Evolutionary conservation across 2,888 invertebrate genomes (phyloP).

Genomic region (Andrena bicolor): DNA sequence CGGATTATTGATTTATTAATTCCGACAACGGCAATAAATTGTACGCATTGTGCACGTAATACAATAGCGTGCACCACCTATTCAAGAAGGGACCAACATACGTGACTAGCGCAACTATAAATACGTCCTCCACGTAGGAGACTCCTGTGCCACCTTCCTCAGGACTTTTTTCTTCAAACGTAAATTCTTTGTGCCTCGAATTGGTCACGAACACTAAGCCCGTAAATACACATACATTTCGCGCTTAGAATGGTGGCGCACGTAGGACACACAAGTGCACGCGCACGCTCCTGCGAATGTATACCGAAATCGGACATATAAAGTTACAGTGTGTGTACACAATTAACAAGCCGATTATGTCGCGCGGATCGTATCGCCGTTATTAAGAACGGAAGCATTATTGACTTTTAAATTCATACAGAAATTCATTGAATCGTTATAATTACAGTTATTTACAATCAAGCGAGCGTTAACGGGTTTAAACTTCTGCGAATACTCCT

Average conservation of each 20-base stretch:
- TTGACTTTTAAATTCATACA: too few relatives aligned
- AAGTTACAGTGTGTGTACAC: slow-evolving; percentile 3
- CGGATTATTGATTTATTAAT: slow-evolving; percentile 19
- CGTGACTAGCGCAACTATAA: slow-evolving; percentile 66
- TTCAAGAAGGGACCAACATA: slow-evolving; percentile 49
- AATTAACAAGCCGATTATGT: neutral
- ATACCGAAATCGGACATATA: slow-evolving; percentile 9
- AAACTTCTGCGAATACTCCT: too few relatives aligned
- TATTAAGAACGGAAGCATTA: neutral
- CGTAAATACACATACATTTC: neutral
- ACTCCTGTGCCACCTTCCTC: slow-evolving; percentile 32
- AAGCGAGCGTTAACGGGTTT: too few relatives aligned
- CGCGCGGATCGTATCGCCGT: neutral
- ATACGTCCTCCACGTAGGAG: slow-evolving; percentile 65
- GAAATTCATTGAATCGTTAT: too few relatives aligned
- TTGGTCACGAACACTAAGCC: neutral
- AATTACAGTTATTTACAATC: too few relatives aligned
- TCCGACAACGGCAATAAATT: neutral
- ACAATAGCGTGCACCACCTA: slow-evolving; percentile 32
- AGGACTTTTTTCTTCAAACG: slow-evolving; percentile 34
- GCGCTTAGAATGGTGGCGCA: neutral
- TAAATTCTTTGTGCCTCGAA: slow-evolving; percentile 31
- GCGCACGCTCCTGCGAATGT: neutral
- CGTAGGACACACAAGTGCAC: neutral
- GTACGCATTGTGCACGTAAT: slow-evolving; percentile 10